Conservation (phyloP, 92 coral and sea anemone species). For the Montipora capitata region DNA sequence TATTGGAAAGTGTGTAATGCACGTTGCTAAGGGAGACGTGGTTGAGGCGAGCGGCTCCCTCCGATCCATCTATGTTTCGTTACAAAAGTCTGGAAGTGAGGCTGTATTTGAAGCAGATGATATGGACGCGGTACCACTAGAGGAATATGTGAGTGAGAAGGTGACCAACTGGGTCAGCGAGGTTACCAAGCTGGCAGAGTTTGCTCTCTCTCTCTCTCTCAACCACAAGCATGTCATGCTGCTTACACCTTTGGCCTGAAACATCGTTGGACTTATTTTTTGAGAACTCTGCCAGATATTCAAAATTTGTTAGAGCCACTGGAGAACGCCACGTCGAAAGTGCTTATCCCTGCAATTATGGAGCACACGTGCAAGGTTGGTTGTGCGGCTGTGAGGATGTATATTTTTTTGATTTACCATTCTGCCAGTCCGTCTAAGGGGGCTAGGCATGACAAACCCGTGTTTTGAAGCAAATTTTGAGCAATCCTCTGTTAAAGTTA, state of each 20-base stretch:
- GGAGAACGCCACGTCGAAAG: not conserved
- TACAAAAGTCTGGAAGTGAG: constrained; percentile 10
- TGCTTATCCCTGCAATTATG: not conserved
- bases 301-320: constrained; percentile 19
- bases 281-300: too few relatives aligned
- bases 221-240: too few relatives aligned
- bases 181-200: too few relatives aligned
- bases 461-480: not conserved
- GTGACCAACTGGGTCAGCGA: too few relatives aligned
- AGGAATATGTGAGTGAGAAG: too few relatives aligned
- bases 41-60: constrained; percentile 51
- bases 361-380: not conserved
- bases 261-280: too few relatives aligned
- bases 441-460: not conserved
- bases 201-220: too few relatives aligned
- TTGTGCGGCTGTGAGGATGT: not conserved
- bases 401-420: not conserved
- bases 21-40: constrained; percentile 38
- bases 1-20: constrained; percentile 47
- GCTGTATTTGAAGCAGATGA: constrained; percentile 40
- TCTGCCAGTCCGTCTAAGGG: not conserved
- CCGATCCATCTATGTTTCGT: constrained; percentile 33
- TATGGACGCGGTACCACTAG: constrained; percentile 23
- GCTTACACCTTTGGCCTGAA: too few relatives aligned
- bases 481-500: not conserved